A percentile compares a stretch with the other conserved stretches of the same genome.
These are phyloP conservation scores for Ricordea florida DNA, from an alignment of 92 coral and sea anemone genomes.

Conservation along the genomic window DNA sequence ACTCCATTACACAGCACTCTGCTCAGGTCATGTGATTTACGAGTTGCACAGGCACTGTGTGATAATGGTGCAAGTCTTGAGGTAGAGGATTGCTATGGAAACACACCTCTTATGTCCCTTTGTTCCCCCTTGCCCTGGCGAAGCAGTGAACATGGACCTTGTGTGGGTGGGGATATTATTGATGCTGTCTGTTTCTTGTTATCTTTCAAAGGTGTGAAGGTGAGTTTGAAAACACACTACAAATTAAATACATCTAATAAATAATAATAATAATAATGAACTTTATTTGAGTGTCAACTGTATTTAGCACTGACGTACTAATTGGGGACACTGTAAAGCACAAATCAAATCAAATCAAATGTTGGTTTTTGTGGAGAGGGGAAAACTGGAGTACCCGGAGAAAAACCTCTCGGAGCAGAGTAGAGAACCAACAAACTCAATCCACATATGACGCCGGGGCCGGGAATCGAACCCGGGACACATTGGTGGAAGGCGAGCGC, in stretches of 20 bases:
- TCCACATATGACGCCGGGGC: no score
- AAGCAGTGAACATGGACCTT: conserved; percentile 72
- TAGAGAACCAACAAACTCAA: no score
- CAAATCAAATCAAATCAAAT: no score
- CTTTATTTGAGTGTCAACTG: no score
- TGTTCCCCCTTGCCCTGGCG: conserved; percentile 89
- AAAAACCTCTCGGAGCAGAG: no score
- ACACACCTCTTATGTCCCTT: conserved; percentile 85
- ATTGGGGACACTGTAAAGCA: no score
- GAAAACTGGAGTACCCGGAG: no score
- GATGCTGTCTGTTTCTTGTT: conserved; percentile 68
- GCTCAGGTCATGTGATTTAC: conserved; percentile 68
- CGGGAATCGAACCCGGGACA: no score
- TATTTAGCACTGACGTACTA: no score
- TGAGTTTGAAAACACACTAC: not conserved
- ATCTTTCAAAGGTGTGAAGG: conserved; percentile 77
- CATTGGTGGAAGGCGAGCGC: no score
- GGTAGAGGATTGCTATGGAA: conserved; percentile 79
- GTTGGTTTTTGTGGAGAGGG: no score
- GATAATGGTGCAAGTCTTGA: conserved; percentile 81
- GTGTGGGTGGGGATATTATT: conserved; percentile 55
- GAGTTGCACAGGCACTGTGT: conserved; percentile 75
- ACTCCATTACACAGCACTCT: conserved; percentile 81
- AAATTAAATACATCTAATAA: not conserved
- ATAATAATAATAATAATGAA: not conserved